Evolutionary conservation across 92 coral and sea anemone species (phyloP), one percentile per base, ranked within the genome.

Genomic region (Diadumene lineata): DNA sequence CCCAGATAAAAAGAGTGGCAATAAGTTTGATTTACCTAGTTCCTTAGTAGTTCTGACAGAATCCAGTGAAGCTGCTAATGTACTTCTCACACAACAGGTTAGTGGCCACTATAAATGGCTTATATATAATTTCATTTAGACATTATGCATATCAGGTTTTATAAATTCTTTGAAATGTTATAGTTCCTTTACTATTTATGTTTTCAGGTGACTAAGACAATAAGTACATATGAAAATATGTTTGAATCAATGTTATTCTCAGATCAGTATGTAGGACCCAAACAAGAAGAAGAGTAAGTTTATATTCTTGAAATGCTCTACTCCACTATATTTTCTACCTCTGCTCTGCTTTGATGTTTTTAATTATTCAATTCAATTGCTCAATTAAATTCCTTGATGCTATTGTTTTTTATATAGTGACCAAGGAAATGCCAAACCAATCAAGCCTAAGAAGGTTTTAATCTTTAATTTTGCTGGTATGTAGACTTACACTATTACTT

Each of bases 181-280:
- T 2, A 43, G 31, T n/a, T 13, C 34, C 18, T 27, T 24, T 73
- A 56, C 25, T 1, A 1, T 68, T 56, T 27, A 67, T 1, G 13
- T 38, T 61, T 77, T 0, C 66, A 94, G 97, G 92, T 92, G 33
- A 86, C 97, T 26, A 88, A 86, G 53, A 78, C 76, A 44, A 94
- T 94, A 73, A 76, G 90, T 61, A 75, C 80, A 33, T 79, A 85
- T 79, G 93, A 90, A 76, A 94, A 92, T 29, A 87, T 94, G 80
- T 88, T 94, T 84, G 98, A 94, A 66, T 92, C 97, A 21, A 74
- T 94, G 73, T 75, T 92, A 66, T 86, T 94, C 75, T 94, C 98
- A 28, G 98, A 94, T 82, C 98, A 94, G 70, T 94, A 94, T 79
- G 92, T 92, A 70, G 98, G 98, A n/a, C 89, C 93, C 18, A 94